Conservation (phyloP, 2,797 vertebrate genomes). For the Antennarius maculatus region DNA sequence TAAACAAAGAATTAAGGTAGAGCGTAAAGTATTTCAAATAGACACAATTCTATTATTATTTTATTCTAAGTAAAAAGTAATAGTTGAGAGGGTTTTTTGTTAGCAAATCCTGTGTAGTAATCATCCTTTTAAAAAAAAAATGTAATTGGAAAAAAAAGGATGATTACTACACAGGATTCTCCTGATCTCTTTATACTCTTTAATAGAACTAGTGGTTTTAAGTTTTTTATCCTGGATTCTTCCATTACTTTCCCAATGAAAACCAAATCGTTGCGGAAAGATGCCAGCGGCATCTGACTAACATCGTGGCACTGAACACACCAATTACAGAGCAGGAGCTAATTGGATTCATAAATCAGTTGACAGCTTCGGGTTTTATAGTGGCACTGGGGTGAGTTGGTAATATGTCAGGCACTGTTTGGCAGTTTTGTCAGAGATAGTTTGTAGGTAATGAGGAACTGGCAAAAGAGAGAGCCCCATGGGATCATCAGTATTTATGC, state of each 20-base stretch:
- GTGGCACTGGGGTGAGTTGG: slow-evolving; percentile 72
- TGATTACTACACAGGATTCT: too few relatives aligned
- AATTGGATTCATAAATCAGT: slow-evolving; percentile 84
- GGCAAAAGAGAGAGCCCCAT: slow-evolving; percentile 37
- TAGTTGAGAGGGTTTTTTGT: too few relatives aligned
- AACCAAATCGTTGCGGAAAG: slow-evolving; percentile 55
- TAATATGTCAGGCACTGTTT: slow-evolving; percentile 71
- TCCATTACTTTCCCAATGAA: not conserved
- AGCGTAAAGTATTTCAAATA: too few relatives aligned
- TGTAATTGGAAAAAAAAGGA: too few relatives aligned
- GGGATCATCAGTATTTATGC: slow-evolving; percentile 37
- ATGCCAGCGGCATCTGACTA: slow-evolving; percentile 70
- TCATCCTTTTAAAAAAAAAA: too few relatives aligned
- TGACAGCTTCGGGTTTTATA: slow-evolving; percentile 76
- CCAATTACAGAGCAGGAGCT: slow-evolving; percentile 72
- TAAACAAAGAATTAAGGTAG: too few relatives aligned
- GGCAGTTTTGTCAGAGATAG: slow-evolving; percentile 64
- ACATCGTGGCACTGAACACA: slow-evolving; percentile 75
- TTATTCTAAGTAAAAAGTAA: too few relatives aligned
- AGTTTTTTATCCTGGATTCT: too few relatives aligned
- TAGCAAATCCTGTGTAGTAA: too few relatives aligned
- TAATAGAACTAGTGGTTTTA: too few relatives aligned
- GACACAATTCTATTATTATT: too few relatives aligned
- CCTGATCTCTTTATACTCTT: too few relatives aligned
- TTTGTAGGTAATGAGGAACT: slow-evolving; percentile 60